Conservation (phyloP, 2,888 invertebrate species). For the Zeuzera pyrina region DNA sequence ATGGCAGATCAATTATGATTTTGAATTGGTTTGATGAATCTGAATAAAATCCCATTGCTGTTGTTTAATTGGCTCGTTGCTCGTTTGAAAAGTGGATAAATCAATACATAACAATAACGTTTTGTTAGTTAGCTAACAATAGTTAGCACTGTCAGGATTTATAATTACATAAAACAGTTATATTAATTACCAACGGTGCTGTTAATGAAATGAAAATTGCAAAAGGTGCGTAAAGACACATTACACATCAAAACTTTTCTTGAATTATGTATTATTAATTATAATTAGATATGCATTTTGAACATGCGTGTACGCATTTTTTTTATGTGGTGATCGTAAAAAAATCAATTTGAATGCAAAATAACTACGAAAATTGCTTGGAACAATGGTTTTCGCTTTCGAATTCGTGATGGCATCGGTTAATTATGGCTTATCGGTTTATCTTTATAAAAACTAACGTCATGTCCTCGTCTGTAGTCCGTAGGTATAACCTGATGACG, state of each 20-base stretch:
- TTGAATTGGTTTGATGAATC: constrained; percentile 70
- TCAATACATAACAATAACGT: constrained; percentile 44
- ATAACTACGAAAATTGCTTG: constrained; percentile 48
- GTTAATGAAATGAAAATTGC: constrained; percentile 22
- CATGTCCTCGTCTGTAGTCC: constrained; percentile 31
- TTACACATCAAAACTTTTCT: constrained; percentile 8
- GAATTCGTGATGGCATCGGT: constrained; percentile 41
- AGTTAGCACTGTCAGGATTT: constrained; percentile 6
- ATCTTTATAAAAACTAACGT: constrained; percentile 51
- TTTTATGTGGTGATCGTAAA: constrained; percentile 32
- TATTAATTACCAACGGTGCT: no score
- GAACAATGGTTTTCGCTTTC: constrained; percentile 47
- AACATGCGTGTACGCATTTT: constrained; percentile 56
- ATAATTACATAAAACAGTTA: no score
- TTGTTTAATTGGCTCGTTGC: constrained; percentile 67
- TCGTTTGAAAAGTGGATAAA: constrained; percentile 61
- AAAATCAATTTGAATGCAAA: constrained; percentile 60
- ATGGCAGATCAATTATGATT: constrained; percentile 70
- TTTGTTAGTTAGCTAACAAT: constrained; percentile 15
- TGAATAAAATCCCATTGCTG: constrained; percentile 69
- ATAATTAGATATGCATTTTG: constrained; percentile 54
- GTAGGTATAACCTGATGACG: neutral
- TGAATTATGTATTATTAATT: constrained; percentile 19
- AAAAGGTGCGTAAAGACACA: neutral
- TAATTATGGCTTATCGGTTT: constrained; percentile 45